These are phyloP conservation scores for Araneus ventricosus DNA, from an alignment of 1,140 invertebrate genomes.

Conservation along the genomic window DNA sequence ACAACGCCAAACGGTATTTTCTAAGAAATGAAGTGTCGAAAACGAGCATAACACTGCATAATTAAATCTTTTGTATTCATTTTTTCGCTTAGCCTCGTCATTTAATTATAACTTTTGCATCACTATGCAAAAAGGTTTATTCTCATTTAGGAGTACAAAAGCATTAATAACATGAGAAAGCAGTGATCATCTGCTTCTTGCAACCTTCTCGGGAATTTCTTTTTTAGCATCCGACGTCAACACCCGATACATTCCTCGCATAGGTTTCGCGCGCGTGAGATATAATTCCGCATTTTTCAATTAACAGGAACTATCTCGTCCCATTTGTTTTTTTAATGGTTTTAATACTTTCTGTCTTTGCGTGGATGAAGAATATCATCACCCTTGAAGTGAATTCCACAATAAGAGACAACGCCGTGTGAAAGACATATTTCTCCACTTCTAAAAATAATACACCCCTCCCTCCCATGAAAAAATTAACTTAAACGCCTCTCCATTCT, in stretches of 20 bases:
- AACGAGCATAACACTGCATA: background rate
- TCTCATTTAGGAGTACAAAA: background rate
- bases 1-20: no score
- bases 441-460: background rate
- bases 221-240: background rate
- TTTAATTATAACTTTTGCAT: background rate
- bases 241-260: background rate
- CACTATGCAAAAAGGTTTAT: background rate
- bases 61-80: background rate
- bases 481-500: constrained; percentile 15
- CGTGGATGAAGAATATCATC: background rate
- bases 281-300: background rate
- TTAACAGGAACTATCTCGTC: background rate
- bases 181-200: background rate
- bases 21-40: background rate
- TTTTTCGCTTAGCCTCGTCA: background rate
- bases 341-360: background rate
- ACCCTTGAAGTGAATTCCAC: background rate
- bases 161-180: background rate
- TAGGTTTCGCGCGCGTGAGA: background rate
- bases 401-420: background rate
- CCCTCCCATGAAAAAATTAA: background rate
- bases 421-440: constrained; percentile 13
- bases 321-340: background rate
- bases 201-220: background rate